These are phyloP conservation scores for Diuraphis noxia DNA, from an alignment of 1,140 invertebrate species.

Conservation along the genomic window DNA sequence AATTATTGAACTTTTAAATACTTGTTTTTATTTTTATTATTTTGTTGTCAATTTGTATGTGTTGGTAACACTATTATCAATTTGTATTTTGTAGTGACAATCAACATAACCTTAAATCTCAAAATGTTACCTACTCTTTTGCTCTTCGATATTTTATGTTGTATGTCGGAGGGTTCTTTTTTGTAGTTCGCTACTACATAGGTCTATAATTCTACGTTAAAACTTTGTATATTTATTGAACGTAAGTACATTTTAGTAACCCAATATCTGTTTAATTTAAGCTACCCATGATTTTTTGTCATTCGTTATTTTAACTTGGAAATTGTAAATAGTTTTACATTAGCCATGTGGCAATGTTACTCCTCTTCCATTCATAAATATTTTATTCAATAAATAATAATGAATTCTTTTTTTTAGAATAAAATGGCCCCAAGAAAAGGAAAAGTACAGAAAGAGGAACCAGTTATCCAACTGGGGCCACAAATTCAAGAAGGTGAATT, in stretches of 20 bases:
- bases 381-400: too few relatives aligned
- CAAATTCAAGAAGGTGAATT: conserved; percentile 96
- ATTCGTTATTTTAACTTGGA: neutral
- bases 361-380: neutral
- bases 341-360: conserved; percentile 30
- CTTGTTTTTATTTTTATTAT: neutral
- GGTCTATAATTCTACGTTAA: neutral
- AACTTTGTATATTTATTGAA: neutral
- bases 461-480: conserved; percentile 94
- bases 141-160: neutral
- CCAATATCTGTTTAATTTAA: neutral
- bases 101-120: conserved; percentile 22
- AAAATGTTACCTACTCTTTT: neutral
- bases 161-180: neutral
- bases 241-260: neutral
- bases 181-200: neutral
- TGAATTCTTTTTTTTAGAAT: neutral
- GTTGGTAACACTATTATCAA: neutral
- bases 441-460: conserved; percentile 94
- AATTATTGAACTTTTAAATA: too few relatives aligned
- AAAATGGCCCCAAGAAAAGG: conserved; percentile 95
- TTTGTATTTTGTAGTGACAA: neutral
- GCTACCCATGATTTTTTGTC: neutral
- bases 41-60: neutral
- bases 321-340: neutral